phyloP scores from a whole-genome alignment of 2,888 invertebrate species.

The Glyphotaelius pellucidus region DNA sequence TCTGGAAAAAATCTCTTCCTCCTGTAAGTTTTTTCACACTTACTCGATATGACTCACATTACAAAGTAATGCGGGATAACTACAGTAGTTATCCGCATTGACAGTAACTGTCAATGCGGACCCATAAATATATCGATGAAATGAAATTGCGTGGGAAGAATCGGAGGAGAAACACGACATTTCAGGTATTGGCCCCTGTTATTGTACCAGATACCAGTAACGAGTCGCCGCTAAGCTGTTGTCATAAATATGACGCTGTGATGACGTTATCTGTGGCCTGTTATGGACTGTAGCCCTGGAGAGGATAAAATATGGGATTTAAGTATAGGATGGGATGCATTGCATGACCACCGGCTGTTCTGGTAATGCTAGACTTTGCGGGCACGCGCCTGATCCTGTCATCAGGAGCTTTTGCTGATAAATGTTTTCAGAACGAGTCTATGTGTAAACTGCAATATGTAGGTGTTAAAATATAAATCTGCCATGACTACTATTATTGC shows the following conservation, averaged over 20 bases:
- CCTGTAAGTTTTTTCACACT: background rate
- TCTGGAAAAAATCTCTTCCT: background rate
- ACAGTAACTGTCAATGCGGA: background rate
- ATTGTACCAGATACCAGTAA: background rate
- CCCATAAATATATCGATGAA: background rate
- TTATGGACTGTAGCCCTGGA: background rate
- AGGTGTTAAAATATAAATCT: background rate
- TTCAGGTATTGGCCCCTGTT: background rate
- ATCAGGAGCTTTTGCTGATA: background rate
- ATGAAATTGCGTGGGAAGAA: background rate
- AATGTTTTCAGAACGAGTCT: background rate
- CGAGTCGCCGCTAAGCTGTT: background rate
- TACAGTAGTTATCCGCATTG: too few relatives aligned
- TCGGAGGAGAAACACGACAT: background rate
- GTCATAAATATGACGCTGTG: background rate
- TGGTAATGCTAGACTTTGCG: background rate
- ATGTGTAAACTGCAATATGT: background rate
- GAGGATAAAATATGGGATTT: background rate
- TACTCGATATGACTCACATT: background rate
- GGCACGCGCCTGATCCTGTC: background rate
- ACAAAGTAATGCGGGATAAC: background rate
- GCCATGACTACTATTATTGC: background rate
- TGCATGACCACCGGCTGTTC: background rate
- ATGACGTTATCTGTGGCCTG: background rate
- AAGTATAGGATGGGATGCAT: background rate